Evolutionary conservation across 2,113 vertebrate genomes (phyloP).

Genomic region (Abramis brama): DNA sequence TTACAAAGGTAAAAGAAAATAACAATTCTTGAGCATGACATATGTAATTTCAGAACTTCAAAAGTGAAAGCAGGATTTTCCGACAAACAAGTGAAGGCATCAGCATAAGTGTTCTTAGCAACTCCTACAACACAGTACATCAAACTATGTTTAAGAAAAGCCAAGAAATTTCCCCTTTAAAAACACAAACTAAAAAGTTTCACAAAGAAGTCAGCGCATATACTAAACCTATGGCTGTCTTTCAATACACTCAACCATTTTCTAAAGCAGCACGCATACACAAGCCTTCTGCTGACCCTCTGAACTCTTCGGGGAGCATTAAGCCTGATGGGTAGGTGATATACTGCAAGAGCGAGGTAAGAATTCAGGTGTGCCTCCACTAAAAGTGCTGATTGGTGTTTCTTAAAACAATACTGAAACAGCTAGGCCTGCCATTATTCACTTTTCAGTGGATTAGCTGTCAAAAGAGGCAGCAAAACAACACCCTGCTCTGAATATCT

Average conservation of each 20-base stretch:
- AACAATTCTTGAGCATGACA: no score
- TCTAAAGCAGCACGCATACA: slow-evolving; percentile 7
- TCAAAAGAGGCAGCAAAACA: slow-evolving; percentile 40
- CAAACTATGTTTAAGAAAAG: background rate
- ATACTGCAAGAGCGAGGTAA: slow-evolving; percentile 5
- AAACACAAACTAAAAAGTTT: background rate
- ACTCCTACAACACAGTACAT: background rate
- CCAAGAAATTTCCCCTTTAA: background rate
- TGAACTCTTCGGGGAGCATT: slow-evolving; percentile 37
- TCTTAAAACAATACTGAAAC: slow-evolving; percentile 42
- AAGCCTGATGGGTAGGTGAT: slow-evolving; percentile 33
- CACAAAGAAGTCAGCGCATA: background rate
- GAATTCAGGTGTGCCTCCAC: slow-evolving; percentile 34
- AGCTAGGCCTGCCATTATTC: slow-evolving; percentile 31
- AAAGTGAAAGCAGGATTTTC: background rate
- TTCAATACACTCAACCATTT: slow-evolving; percentile 16
- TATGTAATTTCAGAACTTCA: no score
- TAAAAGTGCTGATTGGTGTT: slow-evolving; percentile 42
- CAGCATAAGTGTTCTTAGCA: background rate
- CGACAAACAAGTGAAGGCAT: background rate
- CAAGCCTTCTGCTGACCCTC: slow-evolving; percentile 21
- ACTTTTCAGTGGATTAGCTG: slow-evolving; percentile 44
- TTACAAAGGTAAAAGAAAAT: no score
- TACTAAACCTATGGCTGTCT: background rate
- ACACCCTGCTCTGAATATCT: slow-evolving; percentile 43